A percentile compares a stretch with the other conserved stretches of the same genome.
Evolutionary conservation across 1,140 invertebrate species (phyloP).

Genomic region (Bathynomus jamesi): DNA sequence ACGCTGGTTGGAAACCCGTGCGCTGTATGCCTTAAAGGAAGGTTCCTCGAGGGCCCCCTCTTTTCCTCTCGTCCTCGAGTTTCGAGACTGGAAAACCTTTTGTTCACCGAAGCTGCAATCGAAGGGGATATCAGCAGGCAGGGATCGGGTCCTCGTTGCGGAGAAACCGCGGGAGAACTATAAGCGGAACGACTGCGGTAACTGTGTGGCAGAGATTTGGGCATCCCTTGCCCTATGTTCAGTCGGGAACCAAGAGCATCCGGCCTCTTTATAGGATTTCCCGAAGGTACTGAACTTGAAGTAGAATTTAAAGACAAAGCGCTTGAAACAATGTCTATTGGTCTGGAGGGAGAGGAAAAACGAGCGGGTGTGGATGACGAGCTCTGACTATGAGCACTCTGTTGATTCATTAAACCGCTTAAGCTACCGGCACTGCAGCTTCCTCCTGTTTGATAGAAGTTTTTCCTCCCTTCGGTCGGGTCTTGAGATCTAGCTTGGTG

Average conservation of each 20-base stretch:
- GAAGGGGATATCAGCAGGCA: conserved; percentile 21
- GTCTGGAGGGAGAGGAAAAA: conserved; percentile 27
- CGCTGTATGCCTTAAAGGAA: conserved; percentile 27
- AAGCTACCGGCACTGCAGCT: conserved; percentile 31
- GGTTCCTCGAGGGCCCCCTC: conserved; percentile 3
- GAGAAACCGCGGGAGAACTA: conserved; percentile 31
- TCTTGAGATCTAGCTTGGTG: conserved; percentile 28
- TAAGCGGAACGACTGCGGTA: conserved; percentile 35
- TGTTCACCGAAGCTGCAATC: conserved; percentile 7
- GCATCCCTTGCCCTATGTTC: conserved; percentile 20
- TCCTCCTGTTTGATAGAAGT: conserved; percentile 29
- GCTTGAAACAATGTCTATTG: conserved; percentile 2
- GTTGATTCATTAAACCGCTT: conserved; percentile 17
- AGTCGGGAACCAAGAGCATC: conserved; percentile 20
- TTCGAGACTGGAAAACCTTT: conserved; percentile 31
- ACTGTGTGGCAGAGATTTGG: conserved; percentile 26
- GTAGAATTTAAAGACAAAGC: neutral
- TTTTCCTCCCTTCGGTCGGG: conserved; percentile 12
- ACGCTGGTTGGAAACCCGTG: conserved; percentile 24
- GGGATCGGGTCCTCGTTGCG: conserved; percentile 34
- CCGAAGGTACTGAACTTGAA: neutral
- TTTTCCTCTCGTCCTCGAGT: conserved; percentile 18
- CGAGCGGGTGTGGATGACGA: conserved; percentile 28
- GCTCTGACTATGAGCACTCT: neutral
- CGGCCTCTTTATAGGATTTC: conserved; percentile 17